phyloP scores from a whole-genome alignment of 2,797 vertebrate genomes.

The Sus cebifrons region DNA sequence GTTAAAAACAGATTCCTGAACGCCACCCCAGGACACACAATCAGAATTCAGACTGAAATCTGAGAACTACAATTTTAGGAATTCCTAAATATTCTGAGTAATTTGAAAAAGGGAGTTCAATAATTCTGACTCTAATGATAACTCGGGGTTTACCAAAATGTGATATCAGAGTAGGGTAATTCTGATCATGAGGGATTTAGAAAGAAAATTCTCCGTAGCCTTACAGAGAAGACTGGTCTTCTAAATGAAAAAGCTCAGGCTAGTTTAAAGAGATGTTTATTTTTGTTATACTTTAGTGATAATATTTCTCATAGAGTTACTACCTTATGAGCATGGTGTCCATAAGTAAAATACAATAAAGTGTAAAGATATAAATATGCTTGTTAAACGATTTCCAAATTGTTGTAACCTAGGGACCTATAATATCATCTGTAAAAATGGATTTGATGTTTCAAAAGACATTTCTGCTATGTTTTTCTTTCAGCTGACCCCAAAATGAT shows the following conservation, averaged over 20 bases:
- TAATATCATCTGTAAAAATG: slow-evolving; percentile 1
- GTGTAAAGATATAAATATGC: neutral
- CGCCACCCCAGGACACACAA: neutral
- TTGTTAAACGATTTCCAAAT: slow-evolving; percentile 55
- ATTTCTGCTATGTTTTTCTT: slow-evolving; percentile 41
- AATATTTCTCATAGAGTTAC: neutral
- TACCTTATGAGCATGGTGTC: neutral
- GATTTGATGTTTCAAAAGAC: slow-evolving; percentile 50
- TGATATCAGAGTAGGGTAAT: neutral
- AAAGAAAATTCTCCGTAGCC: neutral
- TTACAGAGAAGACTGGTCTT: neutral
- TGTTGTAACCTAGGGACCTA: neutral
- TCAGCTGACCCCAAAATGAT: neutral
- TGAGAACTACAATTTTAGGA: neutral
- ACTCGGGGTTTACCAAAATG: neutral
- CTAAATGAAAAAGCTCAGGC: neutral
- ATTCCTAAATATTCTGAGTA: neutral
- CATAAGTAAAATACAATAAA: neutral
- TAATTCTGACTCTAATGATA: neutral
- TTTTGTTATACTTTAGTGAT: neutral
- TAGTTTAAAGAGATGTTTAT: neutral
- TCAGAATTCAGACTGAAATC: neutral
- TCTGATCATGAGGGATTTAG: neutral
- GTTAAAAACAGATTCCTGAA: neutral
- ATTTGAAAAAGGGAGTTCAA: neutral